Conservation (phyloP, 2,888 invertebrate species). For the Dasysyrphus tricinctus region DNA sequence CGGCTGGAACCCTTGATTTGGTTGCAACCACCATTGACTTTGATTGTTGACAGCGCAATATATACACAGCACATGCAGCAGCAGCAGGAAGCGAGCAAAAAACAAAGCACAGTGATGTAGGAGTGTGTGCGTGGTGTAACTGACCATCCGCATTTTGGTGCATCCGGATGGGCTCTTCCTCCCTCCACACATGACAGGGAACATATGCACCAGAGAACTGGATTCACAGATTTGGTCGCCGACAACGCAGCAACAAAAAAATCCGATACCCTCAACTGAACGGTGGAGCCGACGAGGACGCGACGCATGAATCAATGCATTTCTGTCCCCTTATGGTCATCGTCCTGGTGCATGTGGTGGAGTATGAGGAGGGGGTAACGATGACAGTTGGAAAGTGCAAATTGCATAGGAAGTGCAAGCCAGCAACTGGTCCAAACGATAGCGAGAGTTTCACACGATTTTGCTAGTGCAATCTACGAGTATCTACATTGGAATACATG, state of each 20-base stretch:
- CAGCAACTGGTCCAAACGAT: slow-evolving; percentile 67
- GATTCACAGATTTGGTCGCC: slow-evolving; percentile 44
- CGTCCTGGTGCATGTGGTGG: slow-evolving; percentile 9
- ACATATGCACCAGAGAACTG: slow-evolving; percentile 46
- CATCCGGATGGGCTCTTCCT: slow-evolving; percentile 62
- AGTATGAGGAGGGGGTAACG: slow-evolving; percentile 5
- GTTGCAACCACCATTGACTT: slow-evolving; percentile 55
- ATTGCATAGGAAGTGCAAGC: slow-evolving; percentile 57
- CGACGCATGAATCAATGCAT: slow-evolving; percentile 70
- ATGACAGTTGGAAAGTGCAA: slow-evolving; percentile 68
- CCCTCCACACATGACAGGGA: slow-evolving; percentile 31
- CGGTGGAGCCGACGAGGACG: not conserved
- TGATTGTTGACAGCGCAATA: slow-evolving; percentile 67
- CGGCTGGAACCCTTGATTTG: slow-evolving; percentile 67
- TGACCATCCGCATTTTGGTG: slow-evolving; percentile 75
- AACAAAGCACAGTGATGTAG: slow-evolving; percentile 38
- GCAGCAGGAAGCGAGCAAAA: slow-evolving; percentile 50
- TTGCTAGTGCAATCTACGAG: not conserved
- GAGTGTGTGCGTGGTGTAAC: slow-evolving; percentile 57
- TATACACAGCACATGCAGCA: slow-evolving; percentile 2
- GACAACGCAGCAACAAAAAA: slow-evolving; percentile 46
- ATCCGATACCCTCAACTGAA: slow-evolving; percentile 15
- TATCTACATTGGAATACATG: not conserved
- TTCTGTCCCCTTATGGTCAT: slow-evolving; percentile 37
- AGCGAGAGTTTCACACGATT: slow-evolving; percentile 74